These are phyloP conservation scores for Eciton burchellii DNA, from an alignment of 1,140 invertebrate genomes.

Conservation along the genomic window DNA sequence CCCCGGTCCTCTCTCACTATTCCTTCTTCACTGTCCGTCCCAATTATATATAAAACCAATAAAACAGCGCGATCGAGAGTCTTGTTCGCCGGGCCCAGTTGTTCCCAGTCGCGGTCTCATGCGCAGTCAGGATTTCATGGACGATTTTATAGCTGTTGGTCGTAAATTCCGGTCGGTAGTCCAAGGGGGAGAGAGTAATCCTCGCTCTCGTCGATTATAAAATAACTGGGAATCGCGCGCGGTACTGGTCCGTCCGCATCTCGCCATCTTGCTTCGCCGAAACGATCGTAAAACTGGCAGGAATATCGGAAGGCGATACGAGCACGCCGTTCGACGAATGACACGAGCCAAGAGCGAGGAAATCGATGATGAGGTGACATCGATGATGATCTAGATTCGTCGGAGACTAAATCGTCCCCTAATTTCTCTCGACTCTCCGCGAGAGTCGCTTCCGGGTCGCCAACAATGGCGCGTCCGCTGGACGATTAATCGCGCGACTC, in stretches of 20 bases:
- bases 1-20: too few relatives aligned
- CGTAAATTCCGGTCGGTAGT: slow-evolving; percentile 81
- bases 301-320: slow-evolving; percentile 27
- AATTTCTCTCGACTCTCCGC: neutral
- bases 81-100: slow-evolving; percentile 50
- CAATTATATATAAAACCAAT: slow-evolving; percentile 84
- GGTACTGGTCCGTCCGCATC: slow-evolving; percentile 8
- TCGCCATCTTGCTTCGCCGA: slow-evolving; percentile 3
- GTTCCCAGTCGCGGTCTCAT: slow-evolving; percentile 68
- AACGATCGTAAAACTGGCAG: slow-evolving; percentile 36
- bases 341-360: neutral
- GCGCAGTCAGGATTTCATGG: slow-evolving; percentile 61
- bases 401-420: neutral
- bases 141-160: slow-evolving; percentile 82
- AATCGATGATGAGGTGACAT: neutral
- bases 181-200: slow-evolving; percentile 71
- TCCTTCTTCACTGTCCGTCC: too few relatives aligned
- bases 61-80: slow-evolving; percentile 75
- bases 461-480: neutral
- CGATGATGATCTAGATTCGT: neutral
- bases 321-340: slow-evolving; percentile 10
- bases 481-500: slow-evolving; percentile 22
- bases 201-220: slow-evolving; percentile 79
- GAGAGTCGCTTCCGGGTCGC: neutral
- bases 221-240: slow-evolving; percentile 73